Evolutionary conservation across 2,797 vertebrate genomes (phyloP), one percentile per base, ranked within the genome.

Genomic region (Myripristis murdjan): DNA sequence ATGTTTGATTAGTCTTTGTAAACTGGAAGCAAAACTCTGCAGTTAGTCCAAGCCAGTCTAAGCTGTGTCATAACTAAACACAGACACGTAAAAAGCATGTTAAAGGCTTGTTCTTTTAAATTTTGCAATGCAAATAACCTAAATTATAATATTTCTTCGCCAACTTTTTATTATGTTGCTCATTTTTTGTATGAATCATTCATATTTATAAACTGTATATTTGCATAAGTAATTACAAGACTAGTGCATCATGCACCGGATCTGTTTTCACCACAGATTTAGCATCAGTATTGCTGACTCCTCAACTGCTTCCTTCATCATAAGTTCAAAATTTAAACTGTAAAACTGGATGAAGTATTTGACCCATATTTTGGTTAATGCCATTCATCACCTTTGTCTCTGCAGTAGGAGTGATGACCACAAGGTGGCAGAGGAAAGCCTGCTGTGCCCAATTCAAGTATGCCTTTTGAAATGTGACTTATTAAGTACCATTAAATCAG

Each of bases 371-470:
- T 54, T 52, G 12, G 16, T 16, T 26, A 41, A 26, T 15, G 9
- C n/a, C 33, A 43, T 23, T 14, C 6, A 14, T 35, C 18, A 10
- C 23, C 10, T 22, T 24, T 18, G 23, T 56, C 10, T 47, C 57
- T 90, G 90, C 85, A 89, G 62, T 87, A n/a, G 43, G 41, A 31
- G 22, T 23, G 7, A 69, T 55, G 68, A 60, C 93, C 94, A 93
- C 89, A 75, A 81, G 92, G 86, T 85, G 93, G 92, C 92, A 87
- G 87, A 82, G 51, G 60, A 41, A 75, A 53, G 66, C 79, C 65
- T 66, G 71, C 73, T 75, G 67, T 80, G 75, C 67, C 56, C 26
- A 15, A 67, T 64, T 63, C 43, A 44, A 22, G 4, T 28, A 7
- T 46, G 66, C 61, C 64, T 71, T 80, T 75, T 82, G 35, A 82